Percentiles rank a stretch among this genome's conserved stretches.
phyloP scores from a whole-genome alignment of 1,140 invertebrate species.

The Rhyzopertha dominica region DNA sequence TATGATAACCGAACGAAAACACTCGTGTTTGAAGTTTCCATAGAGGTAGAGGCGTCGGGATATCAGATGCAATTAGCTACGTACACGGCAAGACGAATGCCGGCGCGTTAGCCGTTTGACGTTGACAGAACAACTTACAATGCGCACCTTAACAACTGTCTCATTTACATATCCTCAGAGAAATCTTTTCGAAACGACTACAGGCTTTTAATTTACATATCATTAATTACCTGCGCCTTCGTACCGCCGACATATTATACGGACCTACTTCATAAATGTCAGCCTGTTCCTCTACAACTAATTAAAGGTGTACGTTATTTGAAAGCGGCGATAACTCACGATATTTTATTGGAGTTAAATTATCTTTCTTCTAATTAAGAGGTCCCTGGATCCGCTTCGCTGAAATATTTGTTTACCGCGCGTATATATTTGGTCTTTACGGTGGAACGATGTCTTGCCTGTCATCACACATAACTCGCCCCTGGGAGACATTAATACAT shows the following conservation, averaged over 20 bases:
- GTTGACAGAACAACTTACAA: constrained; percentile 37
- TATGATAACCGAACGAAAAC: neutral
- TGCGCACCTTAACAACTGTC: constrained; percentile 36
- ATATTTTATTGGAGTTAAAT: constrained; percentile 26
- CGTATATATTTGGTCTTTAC: constrained; percentile 15
- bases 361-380: constrained; percentile 28
- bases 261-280: constrained; percentile 36
- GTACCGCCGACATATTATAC: constrained; percentile 28
- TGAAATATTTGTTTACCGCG: constrained; percentile 30
- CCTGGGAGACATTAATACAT: constrained; percentile 34
- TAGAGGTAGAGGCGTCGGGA: neutral
- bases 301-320: constrained; percentile 25
- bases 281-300: constrained; percentile 27
- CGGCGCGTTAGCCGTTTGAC: constrained; percentile 24
- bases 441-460: constrained; percentile 25
- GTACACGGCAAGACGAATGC: constrained; percentile 24
- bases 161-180: constrained; percentile 39
- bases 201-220: constrained; percentile 41
- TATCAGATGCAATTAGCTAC: constrained; percentile 28
- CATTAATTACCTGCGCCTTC: constrained; percentile 35
- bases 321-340: constrained; percentile 21
- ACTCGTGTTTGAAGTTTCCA: neutral
- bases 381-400: constrained; percentile 22
- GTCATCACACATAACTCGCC: constrained; percentile 31
- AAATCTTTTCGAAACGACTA: constrained; percentile 36